phyloP scores from a whole-genome alignment of 2,888 invertebrate species.

The Phengaris alcon region DNA sequence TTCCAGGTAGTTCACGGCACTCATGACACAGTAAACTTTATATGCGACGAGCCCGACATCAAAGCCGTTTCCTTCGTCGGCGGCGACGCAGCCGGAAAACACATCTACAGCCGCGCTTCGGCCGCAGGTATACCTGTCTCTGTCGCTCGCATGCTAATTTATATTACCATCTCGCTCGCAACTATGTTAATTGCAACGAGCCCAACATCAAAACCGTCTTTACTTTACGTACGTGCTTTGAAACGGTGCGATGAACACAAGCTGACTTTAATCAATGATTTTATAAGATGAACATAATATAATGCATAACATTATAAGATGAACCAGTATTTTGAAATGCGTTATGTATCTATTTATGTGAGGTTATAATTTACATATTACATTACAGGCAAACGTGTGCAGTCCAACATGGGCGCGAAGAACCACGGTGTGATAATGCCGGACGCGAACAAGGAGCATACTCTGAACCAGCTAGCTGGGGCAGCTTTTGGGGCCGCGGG shows the following conservation, averaged over 20 bases:
- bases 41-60: slow-evolving; percentile 97
- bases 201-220: neutral
- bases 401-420: slow-evolving; percentile 99
- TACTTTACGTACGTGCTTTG: too few relatives aligned
- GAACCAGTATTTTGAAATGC: too few relatives aligned
- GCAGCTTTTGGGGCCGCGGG: slow-evolving; percentile 99
- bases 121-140: slow-evolving; percentile 84
- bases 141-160: neutral
- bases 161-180: neutral
- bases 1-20: slow-evolving; percentile 92
- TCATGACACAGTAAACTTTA: slow-evolving; percentile 96
- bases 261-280: too few relatives aligned
- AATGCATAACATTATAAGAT: too few relatives aligned
- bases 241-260: too few relatives aligned
- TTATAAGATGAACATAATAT: too few relatives aligned
- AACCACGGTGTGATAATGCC: slow-evolving; percentile 98
- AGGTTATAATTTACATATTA: neutral
- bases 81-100: slow-evolving; percentile 96
- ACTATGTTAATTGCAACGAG: neutral
- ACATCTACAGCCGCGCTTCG: slow-evolving; percentile 95
- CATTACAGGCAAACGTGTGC: slow-evolving; percentile 88
- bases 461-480: slow-evolving; percentile 93
- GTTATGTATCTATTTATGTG: neutral
- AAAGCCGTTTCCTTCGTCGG: slow-evolving; percentile 99
- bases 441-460: slow-evolving; percentile 98